phyloP scores from a whole-genome alignment of 1,140 invertebrate genomes.

The Muscidifurax raptorellus region DNA sequence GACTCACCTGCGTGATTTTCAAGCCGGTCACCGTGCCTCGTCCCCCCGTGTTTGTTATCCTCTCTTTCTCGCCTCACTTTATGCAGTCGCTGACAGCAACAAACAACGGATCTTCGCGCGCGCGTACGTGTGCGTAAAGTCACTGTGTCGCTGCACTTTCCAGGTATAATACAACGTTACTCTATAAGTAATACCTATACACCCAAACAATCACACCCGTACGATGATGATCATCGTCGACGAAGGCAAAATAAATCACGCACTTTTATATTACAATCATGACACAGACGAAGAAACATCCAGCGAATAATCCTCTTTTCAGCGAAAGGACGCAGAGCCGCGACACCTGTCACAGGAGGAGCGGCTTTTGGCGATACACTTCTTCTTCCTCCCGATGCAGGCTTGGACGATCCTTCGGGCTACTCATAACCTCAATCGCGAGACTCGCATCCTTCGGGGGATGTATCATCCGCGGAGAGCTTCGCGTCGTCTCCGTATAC shows the following conservation, averaged over 20 bases:
- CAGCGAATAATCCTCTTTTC: not conserved
- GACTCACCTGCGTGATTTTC: conserved; percentile 26
- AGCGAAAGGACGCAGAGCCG: not conserved
- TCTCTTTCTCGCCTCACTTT: too few relatives aligned
- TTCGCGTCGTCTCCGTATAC: too few relatives aligned
- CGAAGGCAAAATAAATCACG: not conserved
- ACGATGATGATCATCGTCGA: not conserved
- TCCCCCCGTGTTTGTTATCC: conserved; percentile 1
- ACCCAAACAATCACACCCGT: not conserved
- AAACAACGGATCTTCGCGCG: not conserved
- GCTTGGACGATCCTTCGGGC: not conserved
- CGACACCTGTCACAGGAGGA: conserved; percentile 31
- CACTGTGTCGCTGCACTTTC: not conserved
- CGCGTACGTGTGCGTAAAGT: not conserved
- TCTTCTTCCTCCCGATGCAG: not conserved
- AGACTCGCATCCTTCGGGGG: not conserved
- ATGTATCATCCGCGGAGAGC: too few relatives aligned
- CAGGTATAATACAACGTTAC: too few relatives aligned
- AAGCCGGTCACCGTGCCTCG: conserved; percentile 14
- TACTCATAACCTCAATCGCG: not conserved
- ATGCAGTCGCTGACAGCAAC: not conserved
- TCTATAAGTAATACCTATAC: not conserved
- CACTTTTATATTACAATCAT: too few relatives aligned
- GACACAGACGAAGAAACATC: not conserved
- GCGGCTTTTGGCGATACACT: not conserved